Base-by-base conservation (phyloP, 2,797 vertebrate genomes). In the Arremon brunneinucha region DNA sequence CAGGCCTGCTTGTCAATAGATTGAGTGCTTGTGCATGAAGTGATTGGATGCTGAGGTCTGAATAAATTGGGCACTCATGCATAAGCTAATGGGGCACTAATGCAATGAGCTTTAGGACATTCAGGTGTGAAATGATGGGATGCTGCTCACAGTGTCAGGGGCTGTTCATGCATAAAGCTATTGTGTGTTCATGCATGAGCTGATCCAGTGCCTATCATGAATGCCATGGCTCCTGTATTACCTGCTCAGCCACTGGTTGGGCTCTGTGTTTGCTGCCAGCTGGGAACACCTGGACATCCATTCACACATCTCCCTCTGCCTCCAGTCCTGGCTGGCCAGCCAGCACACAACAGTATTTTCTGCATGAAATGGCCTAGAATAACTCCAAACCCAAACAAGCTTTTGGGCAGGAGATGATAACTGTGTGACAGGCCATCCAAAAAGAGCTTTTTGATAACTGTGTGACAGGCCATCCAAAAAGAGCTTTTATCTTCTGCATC, bases 121-220 rank as follows among this genome's bases (percentile, higher is more conserved):
- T 71, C 9, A 13, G 0, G 0, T 49, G 41, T 71, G 81, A 49
- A 71, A 26, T 28, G 37, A 65, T 35, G 12, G 70, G 52, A 44
- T 74, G 27, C 8, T 52, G 43, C n/a, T 30, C 6, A 39, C 34
- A 24, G 43, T 39, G 32, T 67, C 28, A 55, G 2, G 9, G 17
- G n/a, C 8, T 56, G 43, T 67, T 67, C 26, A 15, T 44, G 41
- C 12, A 26, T 49, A n/a, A 37, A 53, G 27, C 9, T 27, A 8
- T 39, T 0, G 2, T 0, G 2, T 49, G n/a, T 26, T 67, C 63
- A 19, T 52, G 39, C 39, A 37, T 2, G 16, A 62, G 19, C 35
- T 50, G 55, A 17, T 27, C 30, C 5, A 12, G 16, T 0, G 1
- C 35, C 53, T 8, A 1, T 35, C 44, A 8, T 18, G 24, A 4